phyloP scores from a whole-genome alignment of 2,797 vertebrate species.

The Siniperca undulata region DNA sequence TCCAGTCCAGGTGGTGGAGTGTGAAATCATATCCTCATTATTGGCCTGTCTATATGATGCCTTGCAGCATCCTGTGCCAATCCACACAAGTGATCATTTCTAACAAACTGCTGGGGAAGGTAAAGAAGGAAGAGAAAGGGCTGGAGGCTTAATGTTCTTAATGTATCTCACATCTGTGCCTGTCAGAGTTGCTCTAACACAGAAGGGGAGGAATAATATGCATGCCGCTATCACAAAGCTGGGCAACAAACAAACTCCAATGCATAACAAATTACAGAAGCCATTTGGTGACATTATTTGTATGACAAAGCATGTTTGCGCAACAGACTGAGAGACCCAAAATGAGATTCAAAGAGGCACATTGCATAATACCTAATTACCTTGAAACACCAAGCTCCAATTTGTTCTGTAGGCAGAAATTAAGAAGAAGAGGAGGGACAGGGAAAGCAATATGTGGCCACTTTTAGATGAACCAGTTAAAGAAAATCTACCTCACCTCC shows the following conservation, averaged over 20 bases:
- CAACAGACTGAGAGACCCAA: constrained; percentile 40
- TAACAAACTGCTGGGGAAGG: constrained; percentile 43
- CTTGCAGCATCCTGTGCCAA: constrained; percentile 58
- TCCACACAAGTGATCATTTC: constrained; percentile 65
- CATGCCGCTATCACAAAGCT: constrained; percentile 53
- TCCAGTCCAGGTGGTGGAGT: constrained; percentile 52
- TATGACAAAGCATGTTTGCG: constrained; percentile 66
- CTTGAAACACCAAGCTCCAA: constrained; percentile 41
- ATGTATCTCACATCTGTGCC: constrained; percentile 65
- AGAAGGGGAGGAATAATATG: constrained; percentile 59
- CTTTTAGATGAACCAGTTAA: constrained; percentile 28
- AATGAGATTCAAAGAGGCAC: constrained; percentile 52
- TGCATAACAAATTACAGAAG: constrained; percentile 60
- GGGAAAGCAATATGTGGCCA: constrained; percentile 17
- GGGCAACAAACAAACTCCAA: constrained; percentile 57
- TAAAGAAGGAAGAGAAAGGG: constrained; percentile 29
- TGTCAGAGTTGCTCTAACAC: constrained; percentile 58
- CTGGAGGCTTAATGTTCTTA: constrained; percentile 54
- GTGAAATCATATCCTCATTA: constrained; percentile 69
- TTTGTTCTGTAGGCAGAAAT: constrained; percentile 30
- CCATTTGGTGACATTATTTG: constrained; percentile 60
- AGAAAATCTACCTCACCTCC: constrained; percentile 31
- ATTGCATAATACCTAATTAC: constrained; percentile 42
- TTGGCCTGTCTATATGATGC: constrained; percentile 57
- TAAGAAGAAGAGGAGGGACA: constrained; percentile 14